phyloP scores from a whole-genome alignment of 2,888 invertebrate species.

The Agriotes lineatus region DNA sequence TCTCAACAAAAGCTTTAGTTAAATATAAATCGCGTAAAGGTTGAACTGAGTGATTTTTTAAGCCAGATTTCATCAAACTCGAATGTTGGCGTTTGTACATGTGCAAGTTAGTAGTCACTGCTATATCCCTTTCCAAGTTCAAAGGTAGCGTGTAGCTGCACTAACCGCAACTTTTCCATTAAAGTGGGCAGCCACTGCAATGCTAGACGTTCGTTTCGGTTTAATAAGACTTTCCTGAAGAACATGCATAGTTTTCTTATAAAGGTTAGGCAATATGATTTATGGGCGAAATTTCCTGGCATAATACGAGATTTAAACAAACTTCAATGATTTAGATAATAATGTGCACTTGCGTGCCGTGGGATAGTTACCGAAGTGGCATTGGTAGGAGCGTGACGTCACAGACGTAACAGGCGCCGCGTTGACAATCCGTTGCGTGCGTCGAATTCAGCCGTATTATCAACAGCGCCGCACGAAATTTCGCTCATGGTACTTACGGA shows the following conservation, averaged over 20 bases:
- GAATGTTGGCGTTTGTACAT: too few relatives aligned
- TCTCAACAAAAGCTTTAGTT: too few relatives aligned
- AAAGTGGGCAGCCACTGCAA: too few relatives aligned
- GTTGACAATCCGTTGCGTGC: constrained; percentile 34
- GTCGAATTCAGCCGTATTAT: constrained; percentile 23
- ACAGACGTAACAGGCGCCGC: constrained; percentile 42
- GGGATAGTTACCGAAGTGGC: constrained; percentile 35
- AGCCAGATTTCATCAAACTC: too few relatives aligned
- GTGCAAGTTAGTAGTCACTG: too few relatives aligned
- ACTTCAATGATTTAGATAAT: constrained; percentile 36
- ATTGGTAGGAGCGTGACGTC: constrained; percentile 38
- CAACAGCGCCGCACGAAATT: constrained; percentile 33
- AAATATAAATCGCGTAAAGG: too few relatives aligned
- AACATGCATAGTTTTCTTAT: neutral
- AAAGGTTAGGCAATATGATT: constrained; percentile 12
- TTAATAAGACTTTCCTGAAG: too few relatives aligned
- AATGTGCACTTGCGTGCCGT: constrained; percentile 35
- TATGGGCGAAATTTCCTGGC: constrained; percentile 14
- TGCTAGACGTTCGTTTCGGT: too few relatives aligned
- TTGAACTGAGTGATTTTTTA: too few relatives aligned
- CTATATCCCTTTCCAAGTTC: too few relatives aligned
- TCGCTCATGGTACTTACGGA: constrained; percentile 19
- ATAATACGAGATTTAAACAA: constrained; percentile 33
- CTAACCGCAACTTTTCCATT: too few relatives aligned
- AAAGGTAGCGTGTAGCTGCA: too few relatives aligned